These are phyloP conservation scores for Actenoides hombroni DNA, from an alignment of 2,113 vertebrate genomes.

Conservation along the genomic window DNA sequence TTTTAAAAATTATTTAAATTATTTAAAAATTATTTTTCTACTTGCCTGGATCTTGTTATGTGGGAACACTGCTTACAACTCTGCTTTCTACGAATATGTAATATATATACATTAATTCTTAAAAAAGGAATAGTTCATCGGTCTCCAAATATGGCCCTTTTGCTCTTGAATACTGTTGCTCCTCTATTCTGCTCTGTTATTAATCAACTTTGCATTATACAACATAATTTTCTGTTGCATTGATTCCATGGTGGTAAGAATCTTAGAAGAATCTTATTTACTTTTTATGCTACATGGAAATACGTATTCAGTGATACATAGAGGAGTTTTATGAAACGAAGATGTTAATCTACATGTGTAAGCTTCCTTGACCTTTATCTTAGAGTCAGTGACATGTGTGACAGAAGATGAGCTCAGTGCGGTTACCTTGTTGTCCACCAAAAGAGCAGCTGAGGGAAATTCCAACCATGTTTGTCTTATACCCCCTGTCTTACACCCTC, in stretches of 20 bases:
- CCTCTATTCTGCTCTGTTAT: neutral
- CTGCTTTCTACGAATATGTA: neutral
- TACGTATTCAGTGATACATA: neutral
- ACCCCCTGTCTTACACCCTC: accelerated
- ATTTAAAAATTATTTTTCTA: accelerated
- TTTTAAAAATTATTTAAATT: neutral
- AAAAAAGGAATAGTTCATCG: neutral
- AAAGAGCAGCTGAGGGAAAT: neutral
- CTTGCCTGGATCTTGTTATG: neutral
- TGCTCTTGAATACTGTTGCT: neutral
- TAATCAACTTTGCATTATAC: neutral
- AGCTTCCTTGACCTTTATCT: neutral
- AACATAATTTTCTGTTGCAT: neutral
- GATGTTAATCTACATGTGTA: neutral
- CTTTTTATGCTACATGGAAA: neutral
- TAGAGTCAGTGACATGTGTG: neutral
- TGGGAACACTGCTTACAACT: neutral
- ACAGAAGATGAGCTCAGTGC: neutral
- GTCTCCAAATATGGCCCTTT: neutral
- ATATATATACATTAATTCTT: neutral
- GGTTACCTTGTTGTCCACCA: neutral
- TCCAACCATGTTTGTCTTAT: neutral
- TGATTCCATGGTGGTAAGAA: neutral
- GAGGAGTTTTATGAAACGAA: neutral
- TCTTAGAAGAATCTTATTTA: neutral